Evolutionary conservation across 2,113 vertebrate species (phyloP).

Genomic region (Rhinoderma darwinii): DNA sequence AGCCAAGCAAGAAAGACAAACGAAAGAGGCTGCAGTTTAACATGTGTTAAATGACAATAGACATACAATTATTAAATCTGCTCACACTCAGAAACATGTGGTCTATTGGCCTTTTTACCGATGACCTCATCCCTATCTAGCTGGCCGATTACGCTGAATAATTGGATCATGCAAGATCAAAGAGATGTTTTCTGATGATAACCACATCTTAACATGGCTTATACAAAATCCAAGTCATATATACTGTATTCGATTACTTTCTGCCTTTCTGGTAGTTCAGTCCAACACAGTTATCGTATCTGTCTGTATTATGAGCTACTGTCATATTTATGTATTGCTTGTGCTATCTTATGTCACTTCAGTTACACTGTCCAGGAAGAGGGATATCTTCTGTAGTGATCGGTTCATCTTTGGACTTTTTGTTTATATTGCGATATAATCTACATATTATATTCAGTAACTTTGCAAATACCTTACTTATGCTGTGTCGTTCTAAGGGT

Average conservation of each 20-base stretch:
- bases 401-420: too few relatives aligned
- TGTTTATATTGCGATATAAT: too few relatives aligned
- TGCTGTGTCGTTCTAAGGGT: too few relatives aligned
- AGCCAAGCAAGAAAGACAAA: not conserved
- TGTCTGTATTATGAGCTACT: not conserved
- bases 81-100: not conserved
- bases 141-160: not conserved
- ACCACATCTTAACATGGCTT: too few relatives aligned
- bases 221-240: too few relatives aligned
- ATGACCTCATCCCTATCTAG: not conserved
- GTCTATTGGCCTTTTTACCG: not conserved
- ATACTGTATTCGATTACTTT: too few relatives aligned
- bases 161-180: not conserved
- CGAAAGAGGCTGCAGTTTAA: not conserved
- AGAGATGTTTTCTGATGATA: not conserved
- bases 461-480: too few relatives aligned
- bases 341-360: too few relatives aligned
- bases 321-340: not conserved
- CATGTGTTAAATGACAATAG: not conserved
- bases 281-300: not conserved
- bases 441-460: too few relatives aligned
- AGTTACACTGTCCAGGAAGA: too few relatives aligned
- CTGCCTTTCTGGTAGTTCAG: not conserved
- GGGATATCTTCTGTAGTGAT: too few relatives aligned
- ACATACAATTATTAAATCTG: not conserved